Conservation (phyloP, 2,113 vertebrate species). For the Rhegmatorhina hoffmannsi region DNA sequence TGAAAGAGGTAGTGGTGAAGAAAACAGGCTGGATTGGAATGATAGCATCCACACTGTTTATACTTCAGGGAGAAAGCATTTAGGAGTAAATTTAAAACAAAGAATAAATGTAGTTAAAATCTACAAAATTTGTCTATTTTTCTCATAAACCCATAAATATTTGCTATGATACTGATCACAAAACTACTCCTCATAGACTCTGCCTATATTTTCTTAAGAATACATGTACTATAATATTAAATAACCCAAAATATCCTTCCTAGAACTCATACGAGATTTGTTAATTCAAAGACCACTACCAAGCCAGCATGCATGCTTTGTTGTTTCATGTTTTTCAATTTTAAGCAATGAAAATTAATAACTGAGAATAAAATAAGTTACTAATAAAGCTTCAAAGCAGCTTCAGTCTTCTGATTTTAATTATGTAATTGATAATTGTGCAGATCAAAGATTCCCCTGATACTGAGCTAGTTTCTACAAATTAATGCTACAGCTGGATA, state of each 20-base stretch:
- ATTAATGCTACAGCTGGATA: background rate
- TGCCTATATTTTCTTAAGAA: background rate
- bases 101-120: background rate
- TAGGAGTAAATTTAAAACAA: background rate
- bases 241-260: background rate
- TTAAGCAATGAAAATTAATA: conserved; percentile 12
- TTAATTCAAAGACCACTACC: background rate
- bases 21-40: background rate
- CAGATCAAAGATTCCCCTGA: background rate
- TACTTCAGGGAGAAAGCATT: background rate
- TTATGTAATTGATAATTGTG: conserved; percentile 24
- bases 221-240: background rate
- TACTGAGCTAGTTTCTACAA: background rate
- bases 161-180: background rate
- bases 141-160: background rate
- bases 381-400: conserved; percentile 11
- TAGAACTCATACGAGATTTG: background rate
- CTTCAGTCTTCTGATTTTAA: conserved; percentile 6
- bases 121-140: background rate
- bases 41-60: background rate
- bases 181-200: background rate
- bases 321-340: conserved; percentile 17
- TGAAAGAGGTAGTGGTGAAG: background rate
- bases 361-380: conserved; percentile 28
- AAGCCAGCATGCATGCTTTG: background rate